Evolutionary conservation across 2,797 vertebrate genomes (phyloP), one percentile per base, ranked within the genome.

Genomic region (Neoniphon sammara): DNA sequence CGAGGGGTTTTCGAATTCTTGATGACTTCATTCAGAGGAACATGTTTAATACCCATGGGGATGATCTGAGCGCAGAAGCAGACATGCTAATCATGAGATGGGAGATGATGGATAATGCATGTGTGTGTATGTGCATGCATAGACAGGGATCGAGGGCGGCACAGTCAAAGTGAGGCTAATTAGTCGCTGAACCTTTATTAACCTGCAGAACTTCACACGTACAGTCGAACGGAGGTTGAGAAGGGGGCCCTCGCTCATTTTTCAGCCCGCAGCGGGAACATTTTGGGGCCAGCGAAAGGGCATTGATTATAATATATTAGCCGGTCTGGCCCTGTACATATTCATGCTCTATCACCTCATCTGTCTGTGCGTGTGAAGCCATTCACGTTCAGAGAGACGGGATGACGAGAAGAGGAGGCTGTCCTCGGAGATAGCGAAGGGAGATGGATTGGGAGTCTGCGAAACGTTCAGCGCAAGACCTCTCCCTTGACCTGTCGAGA

Each of bases 21-120:
- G 60, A 81, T 90, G 87, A 91, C 78, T 86, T 88, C 80, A 88
- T 85, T 82, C 60, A 46, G 73, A 68, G 73, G 64, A 88, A 81
- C 71, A 83, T 0, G n/a, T 68, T 75, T 53, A 73, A 82, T 64
- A 75, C 77, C 76, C 55, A 23, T 6, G 74, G 69, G 36, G 27
- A 49, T 56, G 68, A 39, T 77, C 52, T 85, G 34, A 87, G 81
- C 64, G 56, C 78, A 86, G 81, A 80, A 90, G 73, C 89, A 91
- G 87, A 87, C 80, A 7, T 20, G 75, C 71, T 83, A 72, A 85
- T 82, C 49, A 72, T 69, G 71, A 77, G 68, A 75, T 21, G 42
- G 25, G 55, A 23, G 27, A 31, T 47, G 56, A 80, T 72, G 68
- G 39, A 54, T 31, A 23, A 56, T 56, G 66, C 49, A 64, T 66